Conservation (phyloP, 2,888 invertebrate species). For the Punctoribates punctum region DNA sequence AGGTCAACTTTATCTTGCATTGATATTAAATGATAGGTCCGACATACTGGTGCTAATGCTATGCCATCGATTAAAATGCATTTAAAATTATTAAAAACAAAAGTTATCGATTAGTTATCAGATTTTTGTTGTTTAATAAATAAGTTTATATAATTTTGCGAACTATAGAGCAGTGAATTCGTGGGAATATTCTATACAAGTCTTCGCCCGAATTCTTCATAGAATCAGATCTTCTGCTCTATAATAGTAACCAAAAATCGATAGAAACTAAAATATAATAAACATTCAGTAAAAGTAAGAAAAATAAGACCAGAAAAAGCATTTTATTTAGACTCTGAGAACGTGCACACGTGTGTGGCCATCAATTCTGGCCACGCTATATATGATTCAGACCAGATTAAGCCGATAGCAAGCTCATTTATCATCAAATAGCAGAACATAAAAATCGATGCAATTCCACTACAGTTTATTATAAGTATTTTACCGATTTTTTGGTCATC, state of each 20-base stretch:
- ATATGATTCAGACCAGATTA: neutral
- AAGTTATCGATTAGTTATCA: neutral
- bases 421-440: too few relatives aligned
- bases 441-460: too few relatives aligned
- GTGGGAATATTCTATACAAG: too few relatives aligned
- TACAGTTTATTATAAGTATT: too few relatives aligned
- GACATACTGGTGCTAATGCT: neutral
- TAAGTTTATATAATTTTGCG: neutral
- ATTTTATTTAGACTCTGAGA: neutral
- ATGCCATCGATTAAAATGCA: neutral
- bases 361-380: neutral
- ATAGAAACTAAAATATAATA: neutral
- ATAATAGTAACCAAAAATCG: neutral
- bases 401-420: too few relatives aligned
- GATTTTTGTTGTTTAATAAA: neutral
- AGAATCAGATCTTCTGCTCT: neutral
- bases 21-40: neutral
- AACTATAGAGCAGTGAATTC: too few relatives aligned
- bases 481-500: too few relatives aligned
- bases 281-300: neutral
- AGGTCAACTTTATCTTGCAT: constrained; percentile 3
- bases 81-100: neutral
- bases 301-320: neutral
- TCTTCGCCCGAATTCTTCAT: too few relatives aligned
- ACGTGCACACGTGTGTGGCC: constrained; percentile 14